Conservation (phyloP, 2,888 invertebrate genomes). For the Xanthia icteritia region DNA sequence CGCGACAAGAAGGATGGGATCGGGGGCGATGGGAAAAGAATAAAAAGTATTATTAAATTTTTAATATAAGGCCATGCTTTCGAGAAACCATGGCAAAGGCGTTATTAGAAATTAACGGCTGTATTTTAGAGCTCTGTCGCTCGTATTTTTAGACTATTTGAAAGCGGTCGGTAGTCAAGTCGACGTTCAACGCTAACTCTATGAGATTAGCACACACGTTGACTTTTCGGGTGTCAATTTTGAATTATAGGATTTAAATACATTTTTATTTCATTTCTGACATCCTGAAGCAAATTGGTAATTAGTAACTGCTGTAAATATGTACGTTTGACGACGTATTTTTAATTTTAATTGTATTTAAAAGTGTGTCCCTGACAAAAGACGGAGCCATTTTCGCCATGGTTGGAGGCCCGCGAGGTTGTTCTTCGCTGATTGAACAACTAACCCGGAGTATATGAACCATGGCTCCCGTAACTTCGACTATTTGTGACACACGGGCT, state of each 20-base stretch:
- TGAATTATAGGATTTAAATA: background rate
- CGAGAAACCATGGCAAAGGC: slow-evolving; percentile 26
- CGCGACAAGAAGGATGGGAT: slow-evolving; percentile 12
- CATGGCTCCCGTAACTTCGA: slow-evolving; percentile 13
- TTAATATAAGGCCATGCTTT: slow-evolving; percentile 41
- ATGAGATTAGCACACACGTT: slow-evolving; percentile 1
- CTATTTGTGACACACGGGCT: slow-evolving; percentile 15
- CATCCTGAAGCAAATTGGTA: background rate
- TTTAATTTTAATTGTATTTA: background rate
- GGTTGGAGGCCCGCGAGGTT: background rate
- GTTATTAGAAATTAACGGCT: slow-evolving; percentile 20
- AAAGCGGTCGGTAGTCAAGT: slow-evolving; percentile 35
- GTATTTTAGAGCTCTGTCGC: slow-evolving; percentile 46
- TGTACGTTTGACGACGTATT: slow-evolving; percentile 11
- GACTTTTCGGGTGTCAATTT: slow-evolving; percentile 17
- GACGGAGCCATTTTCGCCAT: background rate
- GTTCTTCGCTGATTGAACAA: background rate
- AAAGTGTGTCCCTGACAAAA: slow-evolving; percentile 4
- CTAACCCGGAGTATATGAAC: background rate
- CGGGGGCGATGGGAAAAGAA: slow-evolving; percentile 6
- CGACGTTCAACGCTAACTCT: slow-evolving; percentile 15
- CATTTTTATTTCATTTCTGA: slow-evolving; percentile 12
- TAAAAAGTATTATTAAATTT: slow-evolving; percentile 47
- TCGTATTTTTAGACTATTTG: slow-evolving; percentile 35
- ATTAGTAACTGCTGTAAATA: slow-evolving; percentile 6